Conservation (phyloP, 1,140 invertebrate species). For the Drosophila albomicans region DNA sequence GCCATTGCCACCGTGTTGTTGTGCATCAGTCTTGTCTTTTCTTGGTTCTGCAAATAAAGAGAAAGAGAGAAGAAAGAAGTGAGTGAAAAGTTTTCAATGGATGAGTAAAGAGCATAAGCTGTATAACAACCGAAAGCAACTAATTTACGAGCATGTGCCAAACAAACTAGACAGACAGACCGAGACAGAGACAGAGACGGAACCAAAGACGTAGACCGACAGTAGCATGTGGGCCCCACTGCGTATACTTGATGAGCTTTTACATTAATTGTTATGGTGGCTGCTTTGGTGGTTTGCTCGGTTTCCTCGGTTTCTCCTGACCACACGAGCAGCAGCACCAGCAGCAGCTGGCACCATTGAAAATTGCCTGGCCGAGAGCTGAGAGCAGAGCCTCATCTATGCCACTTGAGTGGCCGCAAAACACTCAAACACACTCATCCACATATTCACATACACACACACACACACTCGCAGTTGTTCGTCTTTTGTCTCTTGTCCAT, state of each 20-base stretch:
- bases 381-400: constrained; percentile 10
- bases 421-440: constrained; percentile 19
- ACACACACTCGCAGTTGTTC: constrained; percentile 18
- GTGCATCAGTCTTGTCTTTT: constrained; percentile 94
- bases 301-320: constrained; percentile 20
- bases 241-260: constrained; percentile 73
- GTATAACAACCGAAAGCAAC: constrained; percentile 40
- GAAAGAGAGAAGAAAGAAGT: constrained; percentile 36
- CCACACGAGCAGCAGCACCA: constrained; percentile 4
- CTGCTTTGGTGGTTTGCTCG: constrained; percentile 38
- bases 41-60: constrained; percentile 90
- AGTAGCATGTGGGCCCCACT: constrained; percentile 30
- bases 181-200: constrained; percentile 16
- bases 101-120: constrained; percentile 30
- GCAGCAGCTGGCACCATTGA: constrained; percentile 33
- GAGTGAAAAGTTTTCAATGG: not conserved
- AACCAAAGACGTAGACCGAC: constrained; percentile 30
- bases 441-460: not conserved
- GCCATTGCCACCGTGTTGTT: constrained; percentile 87
- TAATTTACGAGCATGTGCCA: constrained; percentile 61
- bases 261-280: constrained; percentile 79
- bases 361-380: constrained; percentile 59
- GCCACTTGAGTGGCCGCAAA: constrained; percentile 74
- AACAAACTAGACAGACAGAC: constrained; percentile 22
- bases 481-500: constrained; percentile 25